These are phyloP conservation scores for Eupithecia insigniata DNA, from an alignment of 2,888 invertebrate genomes.

Conservation along the genomic window DNA sequence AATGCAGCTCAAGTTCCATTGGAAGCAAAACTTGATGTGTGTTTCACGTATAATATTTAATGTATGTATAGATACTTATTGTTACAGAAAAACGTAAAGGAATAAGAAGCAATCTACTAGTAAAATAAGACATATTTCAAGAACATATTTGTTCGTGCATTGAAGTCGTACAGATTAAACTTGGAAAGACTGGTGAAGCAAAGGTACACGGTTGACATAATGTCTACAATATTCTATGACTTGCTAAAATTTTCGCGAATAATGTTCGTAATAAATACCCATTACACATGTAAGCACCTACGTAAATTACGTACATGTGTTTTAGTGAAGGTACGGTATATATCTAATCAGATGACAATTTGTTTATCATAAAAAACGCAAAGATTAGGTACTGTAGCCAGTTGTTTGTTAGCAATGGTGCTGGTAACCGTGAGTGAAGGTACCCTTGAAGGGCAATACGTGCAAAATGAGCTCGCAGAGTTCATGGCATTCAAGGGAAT, in stretches of 20 bases:
- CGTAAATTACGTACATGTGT: not conserved
- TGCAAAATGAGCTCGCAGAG: slow-evolving; percentile 56
- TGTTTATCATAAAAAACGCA: not conserved
- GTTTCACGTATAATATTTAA: too few species aligned
- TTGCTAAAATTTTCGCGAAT: not conserved
- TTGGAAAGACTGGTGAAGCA: not conserved
- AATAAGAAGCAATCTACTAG: not conserved
- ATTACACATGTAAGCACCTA: not conserved
- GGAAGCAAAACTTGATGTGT: too few species aligned
- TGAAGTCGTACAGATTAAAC: not conserved
- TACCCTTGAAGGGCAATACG: slow-evolving; percentile 56
- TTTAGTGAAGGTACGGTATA: not conserved
- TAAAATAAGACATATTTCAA: not conserved
- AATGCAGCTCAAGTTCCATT: too few species aligned
- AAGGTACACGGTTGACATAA: not conserved
- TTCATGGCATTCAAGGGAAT: slow-evolving; percentile 70
- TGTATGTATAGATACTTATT: too few species aligned
- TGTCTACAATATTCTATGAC: not conserved
- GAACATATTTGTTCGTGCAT: not conserved
- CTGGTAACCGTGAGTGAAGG: slow-evolving; percentile 58
- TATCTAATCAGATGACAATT: not conserved
- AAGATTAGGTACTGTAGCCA: not conserved
- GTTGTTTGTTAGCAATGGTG: slow-evolving; percentile 42
- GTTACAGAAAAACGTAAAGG: too few species aligned
- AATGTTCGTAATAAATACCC: not conserved